Base-by-base conservation (phyloP, 2,113 vertebrate genomes). In the Coturnix japonica region DNA sequence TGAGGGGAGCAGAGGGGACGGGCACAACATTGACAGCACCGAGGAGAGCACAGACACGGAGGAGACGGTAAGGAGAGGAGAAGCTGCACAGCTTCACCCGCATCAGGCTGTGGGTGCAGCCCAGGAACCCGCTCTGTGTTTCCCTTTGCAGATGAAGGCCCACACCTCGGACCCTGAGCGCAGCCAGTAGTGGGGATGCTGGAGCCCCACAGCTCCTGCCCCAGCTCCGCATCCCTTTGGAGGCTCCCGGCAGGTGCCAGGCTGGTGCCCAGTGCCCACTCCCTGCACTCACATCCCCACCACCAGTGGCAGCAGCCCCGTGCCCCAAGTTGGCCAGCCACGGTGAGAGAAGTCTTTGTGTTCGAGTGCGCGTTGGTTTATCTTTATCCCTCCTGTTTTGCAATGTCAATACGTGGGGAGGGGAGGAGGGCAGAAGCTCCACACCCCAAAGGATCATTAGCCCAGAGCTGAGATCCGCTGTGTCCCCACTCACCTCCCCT, bases 131-230 rank as follows among this genome's bases (percentile, higher is more conserved):
- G 13, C 9, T 21, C 6, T 23, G 25, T 20, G 4, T 39, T 77
- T 92, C 81, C 85, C 39, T 35, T 90, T 49, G 64, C 90, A 97
- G 97, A 85, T 86, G 61, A 96, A 92, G 81, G 94, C 73, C 11
- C 86, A 70, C 30, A 31, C 30, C 6, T 65, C 12, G 0, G 89
- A 96, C 26, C 78, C 46, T 0, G 56, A 96, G 47, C 63, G 93
- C 56, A 93, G 89, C 74, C 93, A 93, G 43, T 90, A 97, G 60
- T 16, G 64, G 74, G 74, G 74, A 75, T 7, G 47, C 66, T 1
- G 1, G 9, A 20, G 47, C 73, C 64, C 67, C 37, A 56, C 81
- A 43, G 76, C 87, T 76, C 65, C 72, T 28, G 6, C 46, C 87
- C 87, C 25, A 20, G 83, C 66, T 79, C 77, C 9, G 3, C 70